phyloP scores from a whole-genome alignment of 2,797 vertebrate species.

The Meriones psammophilus region DNA sequence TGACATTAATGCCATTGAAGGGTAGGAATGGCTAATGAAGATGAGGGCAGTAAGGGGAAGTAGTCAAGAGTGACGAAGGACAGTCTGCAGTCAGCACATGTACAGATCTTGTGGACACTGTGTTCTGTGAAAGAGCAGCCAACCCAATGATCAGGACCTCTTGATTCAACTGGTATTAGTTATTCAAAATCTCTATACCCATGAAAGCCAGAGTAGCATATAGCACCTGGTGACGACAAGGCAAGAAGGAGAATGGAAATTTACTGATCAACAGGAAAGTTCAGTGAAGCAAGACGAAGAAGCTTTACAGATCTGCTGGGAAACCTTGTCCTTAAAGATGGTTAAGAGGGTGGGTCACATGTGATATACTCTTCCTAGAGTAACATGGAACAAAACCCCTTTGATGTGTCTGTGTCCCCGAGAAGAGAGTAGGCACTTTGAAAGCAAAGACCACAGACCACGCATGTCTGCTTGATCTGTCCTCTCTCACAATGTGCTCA shows the following conservation, averaged over 20 bases:
- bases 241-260: not conserved
- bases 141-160: not conserved
- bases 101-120: not conserved
- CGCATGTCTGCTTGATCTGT: not conserved
- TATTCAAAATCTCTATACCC: not conserved
- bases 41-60: not conserved
- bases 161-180: not conserved
- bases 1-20: not conserved
- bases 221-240: not conserved
- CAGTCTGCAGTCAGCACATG: not conserved
- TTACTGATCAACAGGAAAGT: not conserved
- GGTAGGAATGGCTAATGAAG: not conserved
- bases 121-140: not conserved
- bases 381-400: not conserved
- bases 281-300: not conserved
- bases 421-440: not conserved
- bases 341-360: not conserved
- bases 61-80: not conserved
- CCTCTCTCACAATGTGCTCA: not conserved
- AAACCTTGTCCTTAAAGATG: not conserved
- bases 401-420: not conserved
- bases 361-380: not conserved
- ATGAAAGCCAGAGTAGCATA: not conserved
- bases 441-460: conserved; percentile 6
- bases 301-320: not conserved